Evolutionary conservation across 2,888 invertebrate genomes (phyloP), one percentile per base, ranked within the genome.

Genomic region (Eretmocerus hayati): DNA sequence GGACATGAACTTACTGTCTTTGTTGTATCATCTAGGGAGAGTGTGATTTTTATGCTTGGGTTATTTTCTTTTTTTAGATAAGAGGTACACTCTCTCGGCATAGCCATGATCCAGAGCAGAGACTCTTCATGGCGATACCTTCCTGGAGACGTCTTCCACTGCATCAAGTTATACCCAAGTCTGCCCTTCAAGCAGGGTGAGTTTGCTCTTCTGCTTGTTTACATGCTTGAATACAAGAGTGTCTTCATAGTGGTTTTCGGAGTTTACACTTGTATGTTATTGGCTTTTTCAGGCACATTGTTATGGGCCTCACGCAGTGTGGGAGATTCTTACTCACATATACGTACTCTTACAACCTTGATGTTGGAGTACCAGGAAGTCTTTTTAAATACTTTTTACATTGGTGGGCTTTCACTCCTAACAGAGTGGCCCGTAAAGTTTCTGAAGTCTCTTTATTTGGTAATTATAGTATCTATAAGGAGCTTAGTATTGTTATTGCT

Each of bases 291-390:
- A 90, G 91, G 57, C 92, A 94, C 71, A 84, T 93, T 56, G 90
- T 91, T 67, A 89, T 95, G 85, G 95, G 95, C 6, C 85, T 94
- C 66, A 90, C 91, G n/a, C 85, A 90, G 61, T 93, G 93, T 71
- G 93, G 94, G 13, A 88, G 90, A 73, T 94, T 86, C 75, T 80
- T 95, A 56, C 76, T 95, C 59, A 93, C 93, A 55, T 94, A 92
- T 72, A 90, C 88, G 1, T 53, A 57, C 38, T 90, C 88, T 2
- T 54, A 58, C 38, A 64, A 59, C 13, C 50, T 64, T 53, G 66
- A 66, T 42, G 58, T 63, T 41, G 61, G 59, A 31, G 59, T 61
- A 39, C 61, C 55, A 46, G 55, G 54, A 42, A 54, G 56, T 51
- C 53, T 58, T 45, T 72, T 78, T 70, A 73, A 80, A 72, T 80